phyloP scores from a whole-genome alignment of 2,113 vertebrate species.

The Sisor rabdophorus region DNA sequence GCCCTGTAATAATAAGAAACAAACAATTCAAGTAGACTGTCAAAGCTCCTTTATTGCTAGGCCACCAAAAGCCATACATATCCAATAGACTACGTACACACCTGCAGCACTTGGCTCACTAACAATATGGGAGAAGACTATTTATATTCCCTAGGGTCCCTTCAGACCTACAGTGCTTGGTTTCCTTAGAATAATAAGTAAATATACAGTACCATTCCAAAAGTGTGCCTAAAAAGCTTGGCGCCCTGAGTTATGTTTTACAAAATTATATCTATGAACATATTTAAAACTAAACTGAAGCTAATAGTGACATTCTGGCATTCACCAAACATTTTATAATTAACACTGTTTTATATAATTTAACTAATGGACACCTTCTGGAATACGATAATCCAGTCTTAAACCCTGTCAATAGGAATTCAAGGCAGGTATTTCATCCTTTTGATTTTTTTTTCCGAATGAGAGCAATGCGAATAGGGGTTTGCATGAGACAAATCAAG shows the following conservation, averaged over 20 bases:
- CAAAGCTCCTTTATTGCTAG: too few species aligned
- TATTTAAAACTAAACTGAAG: not conserved
- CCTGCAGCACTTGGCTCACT: not conserved
- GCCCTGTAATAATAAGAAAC: too few species aligned
- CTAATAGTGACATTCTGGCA: not conserved
- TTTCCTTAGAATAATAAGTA: not conserved
- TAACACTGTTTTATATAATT: slow-evolving; percentile 1
- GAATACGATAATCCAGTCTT: not conserved
- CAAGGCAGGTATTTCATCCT: not conserved
- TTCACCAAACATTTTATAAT: not conserved
- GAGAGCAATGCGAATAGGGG: slow-evolving; percentile 16
- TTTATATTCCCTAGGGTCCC: not conserved
- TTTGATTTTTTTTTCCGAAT: not conserved
- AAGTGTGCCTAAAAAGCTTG: not conserved
- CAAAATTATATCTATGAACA: not conserved
- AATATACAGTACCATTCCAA: not conserved
- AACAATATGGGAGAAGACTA: too few species aligned
- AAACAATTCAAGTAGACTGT: too few species aligned
- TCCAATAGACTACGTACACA: not conserved
- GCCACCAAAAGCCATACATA: not conserved
- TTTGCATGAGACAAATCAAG: slow-evolving; percentile 23
- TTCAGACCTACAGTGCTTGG: not conserved
- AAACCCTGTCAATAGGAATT: not conserved
- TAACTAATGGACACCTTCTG: not conserved
- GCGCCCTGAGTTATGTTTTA: not conserved